Conservation (phyloP, 2,888 invertebrate genomes). For the Drosophila dives region DNA sequence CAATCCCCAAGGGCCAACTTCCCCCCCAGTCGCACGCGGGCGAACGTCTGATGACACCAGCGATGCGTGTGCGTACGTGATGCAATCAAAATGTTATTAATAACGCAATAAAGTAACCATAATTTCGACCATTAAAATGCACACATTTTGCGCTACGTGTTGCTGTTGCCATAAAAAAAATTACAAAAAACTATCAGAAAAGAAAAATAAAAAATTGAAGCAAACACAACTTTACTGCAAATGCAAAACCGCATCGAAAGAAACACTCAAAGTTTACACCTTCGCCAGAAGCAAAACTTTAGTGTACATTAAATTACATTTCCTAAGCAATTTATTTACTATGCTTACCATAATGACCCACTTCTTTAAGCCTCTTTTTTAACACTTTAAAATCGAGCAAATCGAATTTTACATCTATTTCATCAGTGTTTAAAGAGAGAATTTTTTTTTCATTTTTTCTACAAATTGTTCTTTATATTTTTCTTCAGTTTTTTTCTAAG, state of each 20-base stretch:
- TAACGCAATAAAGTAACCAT: conserved; percentile 79
- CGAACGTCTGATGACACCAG: conserved; percentile 43
- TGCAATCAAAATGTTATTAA: conserved; percentile 80
- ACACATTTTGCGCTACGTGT: conserved; percentile 73
- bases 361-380: conserved; percentile 2
- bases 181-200: background rate
- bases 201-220: background rate
- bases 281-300: conserved; percentile 19
- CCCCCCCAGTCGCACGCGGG: background rate
- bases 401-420: background rate
- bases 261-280: conserved; percentile 7
- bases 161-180: conserved; percentile 41
- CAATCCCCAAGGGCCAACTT: background rate
- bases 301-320: conserved; percentile 42
- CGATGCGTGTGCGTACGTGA: conserved; percentile 73
- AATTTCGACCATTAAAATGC: conserved; percentile 77
- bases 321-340: conserved; percentile 30
- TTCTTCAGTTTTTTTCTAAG: background rate
- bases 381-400: conserved; percentile 1
- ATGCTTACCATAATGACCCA: conserved; percentile 6
- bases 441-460: background rate
- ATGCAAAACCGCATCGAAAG: conserved; percentile 4
- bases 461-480: too few species aligned
- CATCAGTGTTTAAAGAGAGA: background rate
- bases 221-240: conserved; percentile 13